Percentiles rank a stretch among this genome's conserved stretches.
These are phyloP conservation scores for Eriocheir sinensis DNA, from an alignment of 1,140 invertebrate genomes.

Conservation along the genomic window DNA sequence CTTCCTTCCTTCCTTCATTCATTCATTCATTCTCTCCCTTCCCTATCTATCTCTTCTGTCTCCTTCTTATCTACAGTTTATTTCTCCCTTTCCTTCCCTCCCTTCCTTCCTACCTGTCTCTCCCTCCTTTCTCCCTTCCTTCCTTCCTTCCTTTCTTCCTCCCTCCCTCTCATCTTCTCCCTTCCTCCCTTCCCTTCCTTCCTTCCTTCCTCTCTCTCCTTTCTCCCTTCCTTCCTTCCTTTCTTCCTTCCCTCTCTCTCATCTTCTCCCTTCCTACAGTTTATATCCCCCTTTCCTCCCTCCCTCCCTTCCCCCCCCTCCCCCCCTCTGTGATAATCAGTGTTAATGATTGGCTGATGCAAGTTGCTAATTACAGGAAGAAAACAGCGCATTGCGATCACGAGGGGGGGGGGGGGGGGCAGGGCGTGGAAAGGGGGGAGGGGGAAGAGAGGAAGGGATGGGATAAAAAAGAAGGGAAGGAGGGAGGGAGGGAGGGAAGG, in stretches of 20 bases:
- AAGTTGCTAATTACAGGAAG: too few relatives aligned
- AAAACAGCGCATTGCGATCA: too few relatives aligned
- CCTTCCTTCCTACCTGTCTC: background rate
- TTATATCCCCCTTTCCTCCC: slow-evolving; percentile 10
- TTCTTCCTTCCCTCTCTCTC: background rate
- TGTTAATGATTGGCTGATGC: background rate
- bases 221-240: too few relatives aligned
- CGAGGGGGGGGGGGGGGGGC: background rate
- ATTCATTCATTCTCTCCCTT: too few relatives aligned
- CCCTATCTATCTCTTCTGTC: slow-evolving; percentile 4
- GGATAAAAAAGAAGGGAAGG: background rate
- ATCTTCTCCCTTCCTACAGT: background rate
- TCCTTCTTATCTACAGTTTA: too few relatives aligned
- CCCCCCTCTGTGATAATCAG: background rate
- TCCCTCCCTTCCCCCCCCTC: slow-evolving; percentile 18
- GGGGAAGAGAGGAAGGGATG: slow-evolving; percentile 19
- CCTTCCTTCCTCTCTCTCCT: too few relatives aligned
- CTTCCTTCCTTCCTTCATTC: too few relatives aligned
- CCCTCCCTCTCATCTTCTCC: background rate
- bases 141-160: background rate
- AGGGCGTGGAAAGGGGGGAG: background rate
- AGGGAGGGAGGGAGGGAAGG: slow-evolving; percentile 7
- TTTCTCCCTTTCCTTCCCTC: too few relatives aligned
- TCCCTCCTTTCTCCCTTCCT: slow-evolving; percentile 35
- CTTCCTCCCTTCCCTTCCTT: too few relatives aligned